These are phyloP conservation scores for Onychomys torridus DNA, from an alignment of 2,797 vertebrate species.

Conservation along the genomic window DNA sequence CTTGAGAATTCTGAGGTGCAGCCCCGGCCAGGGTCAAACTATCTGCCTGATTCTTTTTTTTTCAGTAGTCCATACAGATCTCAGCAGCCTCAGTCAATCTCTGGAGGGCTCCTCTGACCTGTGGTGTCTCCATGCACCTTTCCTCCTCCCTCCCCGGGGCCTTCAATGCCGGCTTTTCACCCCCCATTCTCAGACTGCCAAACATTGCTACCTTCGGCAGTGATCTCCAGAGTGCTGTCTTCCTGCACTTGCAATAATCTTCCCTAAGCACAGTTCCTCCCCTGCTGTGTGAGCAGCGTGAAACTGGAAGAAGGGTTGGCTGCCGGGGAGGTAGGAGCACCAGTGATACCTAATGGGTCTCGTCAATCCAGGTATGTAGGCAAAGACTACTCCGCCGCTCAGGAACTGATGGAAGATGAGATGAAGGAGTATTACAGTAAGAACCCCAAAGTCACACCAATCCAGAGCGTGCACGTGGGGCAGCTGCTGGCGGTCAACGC, in stretches of 20 bases:
- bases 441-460: slow-evolving; percentile 59
- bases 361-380: slow-evolving; percentile 93
- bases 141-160: background rate
- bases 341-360: background rate
- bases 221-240: background rate
- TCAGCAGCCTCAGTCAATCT: background rate
- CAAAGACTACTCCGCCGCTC: slow-evolving; percentile 93
- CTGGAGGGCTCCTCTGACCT: background rate
- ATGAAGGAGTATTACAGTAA: slow-evolving; percentile 92
- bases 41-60: background rate
- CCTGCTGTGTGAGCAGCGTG: background rate
- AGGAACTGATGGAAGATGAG: slow-evolving; percentile 94
- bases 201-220: background rate
- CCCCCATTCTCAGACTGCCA: background rate
- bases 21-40: background rate
- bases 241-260: background rate
- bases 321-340: background rate
- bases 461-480: slow-evolving; percentile 86
- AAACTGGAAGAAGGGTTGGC: background rate
- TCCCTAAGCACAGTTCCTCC: slow-evolving; percentile 11
- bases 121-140: background rate
- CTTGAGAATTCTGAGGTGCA: background rate
- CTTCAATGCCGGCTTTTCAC: background rate
- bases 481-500: slow-evolving; percentile 92
- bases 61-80: background rate